Conservation (phyloP, 2,113 vertebrate genomes). For the Sapajus apella region DNA sequence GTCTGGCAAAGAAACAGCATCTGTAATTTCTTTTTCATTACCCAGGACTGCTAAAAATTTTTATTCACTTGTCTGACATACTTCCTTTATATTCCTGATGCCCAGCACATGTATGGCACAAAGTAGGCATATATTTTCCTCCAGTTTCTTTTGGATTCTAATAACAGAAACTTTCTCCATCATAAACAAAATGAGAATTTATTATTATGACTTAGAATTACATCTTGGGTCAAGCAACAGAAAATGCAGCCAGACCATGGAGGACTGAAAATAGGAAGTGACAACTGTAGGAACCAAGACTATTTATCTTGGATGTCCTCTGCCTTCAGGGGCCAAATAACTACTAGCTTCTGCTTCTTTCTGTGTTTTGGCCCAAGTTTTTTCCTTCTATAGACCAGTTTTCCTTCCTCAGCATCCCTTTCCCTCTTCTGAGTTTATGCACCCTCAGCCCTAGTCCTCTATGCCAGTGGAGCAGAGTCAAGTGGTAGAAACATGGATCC, state of each 20-base stretch:
- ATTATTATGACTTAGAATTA: conserved; percentile 43
- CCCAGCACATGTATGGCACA: background rate
- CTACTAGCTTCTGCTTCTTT: background rate
- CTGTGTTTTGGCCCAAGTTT: background rate
- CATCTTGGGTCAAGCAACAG: conserved; percentile 41
- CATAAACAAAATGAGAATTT: conserved; percentile 31
- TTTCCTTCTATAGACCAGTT: background rate
- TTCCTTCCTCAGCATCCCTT: background rate
- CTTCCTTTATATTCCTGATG: background rate
- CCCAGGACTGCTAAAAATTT: background rate
- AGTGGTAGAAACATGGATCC: background rate
- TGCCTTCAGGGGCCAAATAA: background rate
- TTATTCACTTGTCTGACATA: background rate
- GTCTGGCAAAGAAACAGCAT: background rate
- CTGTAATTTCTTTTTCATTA: background rate
- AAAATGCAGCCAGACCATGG: background rate
- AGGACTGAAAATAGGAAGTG: background rate
- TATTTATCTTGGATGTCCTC: background rate
- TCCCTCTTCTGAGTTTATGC: background rate
- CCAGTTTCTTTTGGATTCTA: conserved; percentile 22
- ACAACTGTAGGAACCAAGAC: background rate
- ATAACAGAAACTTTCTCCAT: background rate
- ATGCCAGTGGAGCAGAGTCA: rapidly evolving
- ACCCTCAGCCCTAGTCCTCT: background rate
- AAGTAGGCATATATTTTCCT: background rate